Evolutionary conservation across 2,797 vertebrate species (phyloP).

Genomic region (Leptoclinus maculatus): DNA sequence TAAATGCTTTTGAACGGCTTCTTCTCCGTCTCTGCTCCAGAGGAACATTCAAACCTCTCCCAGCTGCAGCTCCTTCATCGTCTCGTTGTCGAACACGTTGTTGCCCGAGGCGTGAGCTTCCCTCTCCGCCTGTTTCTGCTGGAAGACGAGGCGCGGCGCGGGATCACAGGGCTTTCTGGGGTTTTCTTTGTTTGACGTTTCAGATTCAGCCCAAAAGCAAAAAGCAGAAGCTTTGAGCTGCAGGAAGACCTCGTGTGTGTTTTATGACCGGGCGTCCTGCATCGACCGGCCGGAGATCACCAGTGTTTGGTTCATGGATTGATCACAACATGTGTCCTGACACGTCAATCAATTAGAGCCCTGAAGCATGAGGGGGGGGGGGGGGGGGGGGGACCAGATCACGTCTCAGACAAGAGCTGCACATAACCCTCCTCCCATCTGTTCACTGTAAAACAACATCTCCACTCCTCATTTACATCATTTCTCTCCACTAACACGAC

Average conservation of each 20-base stretch:
- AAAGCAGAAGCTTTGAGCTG: conserved; percentile 16
- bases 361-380: neutral
- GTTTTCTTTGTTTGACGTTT: conserved; percentile 28
- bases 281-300: conserved; percentile 2
- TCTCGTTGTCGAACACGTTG: conserved; percentile 53
- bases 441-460: neutral
- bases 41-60: conserved; percentile 46
- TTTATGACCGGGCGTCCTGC: conserved; percentile 2
- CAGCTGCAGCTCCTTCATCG: conserved; percentile 56
- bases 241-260: conserved; percentile 35
- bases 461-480: neutral
- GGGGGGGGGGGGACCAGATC: neutral
- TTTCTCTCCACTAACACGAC: neutral
- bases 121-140: conserved; percentile 33
- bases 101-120: conserved; percentile 57
- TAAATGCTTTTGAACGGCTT: neutral
- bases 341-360: neutral
- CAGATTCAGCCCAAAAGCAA: conserved; percentile 1
- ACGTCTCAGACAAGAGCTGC: too few relatives aligned
- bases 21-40: conserved; percentile 25
- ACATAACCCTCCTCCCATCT: neutral
- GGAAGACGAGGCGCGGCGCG: conserved; percentile 8
- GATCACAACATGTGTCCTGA: conserved; percentile 22
- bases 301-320: conserved; percentile 37
- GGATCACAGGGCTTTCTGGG: neutral